Percentiles rank a stretch among this genome's conserved stretches.
phyloP scores from a whole-genome alignment of 2,888 invertebrate genomes.

The Hydroisotoma schaefferi region DNA sequence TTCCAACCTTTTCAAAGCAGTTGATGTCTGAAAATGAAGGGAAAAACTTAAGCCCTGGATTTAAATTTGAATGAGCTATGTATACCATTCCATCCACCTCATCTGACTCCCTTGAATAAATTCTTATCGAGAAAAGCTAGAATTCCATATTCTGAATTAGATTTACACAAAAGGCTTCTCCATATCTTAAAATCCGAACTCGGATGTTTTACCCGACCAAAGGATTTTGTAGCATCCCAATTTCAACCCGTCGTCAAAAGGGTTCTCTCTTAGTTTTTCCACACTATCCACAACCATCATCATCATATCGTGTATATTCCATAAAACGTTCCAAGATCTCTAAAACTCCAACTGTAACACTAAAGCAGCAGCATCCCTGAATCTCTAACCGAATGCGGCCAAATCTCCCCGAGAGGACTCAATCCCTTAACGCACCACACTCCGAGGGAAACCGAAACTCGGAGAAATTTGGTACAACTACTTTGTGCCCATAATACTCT shows the following conservation, averaged over 20 bases:
- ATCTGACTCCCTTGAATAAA: background rate
- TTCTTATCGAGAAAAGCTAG: background rate
- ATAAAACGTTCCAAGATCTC: too few species aligned
- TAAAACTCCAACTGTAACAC: background rate
- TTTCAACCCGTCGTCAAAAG: background rate
- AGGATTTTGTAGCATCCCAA: background rate
- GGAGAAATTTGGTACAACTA: conserved; percentile 8
- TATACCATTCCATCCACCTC: background rate
- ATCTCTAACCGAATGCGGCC: conserved; percentile 2
- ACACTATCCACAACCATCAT: background rate
- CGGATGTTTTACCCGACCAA: conserved; percentile 4
- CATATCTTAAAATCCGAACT: background rate
- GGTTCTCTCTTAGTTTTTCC: background rate
- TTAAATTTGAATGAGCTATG: too few species aligned
- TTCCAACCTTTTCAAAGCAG: too few species aligned
- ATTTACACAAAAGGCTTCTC: conserved; percentile 1
- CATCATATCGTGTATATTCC: too few species aligned
- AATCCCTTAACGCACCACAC: conserved; percentile 6
- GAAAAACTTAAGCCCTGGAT: too few species aligned
- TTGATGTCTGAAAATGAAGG: too few species aligned
- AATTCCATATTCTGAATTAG: background rate
- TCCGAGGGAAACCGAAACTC: conserved; percentile 13
- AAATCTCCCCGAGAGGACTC: conserved; percentile 14
- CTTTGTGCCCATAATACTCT: conserved; percentile 17
- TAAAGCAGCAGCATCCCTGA: background rate